Evolutionary conservation across 2,797 vertebrate species (phyloP), one percentile per base, ranked within the genome.

Genomic region (Moxostoma hubbsi): DNA sequence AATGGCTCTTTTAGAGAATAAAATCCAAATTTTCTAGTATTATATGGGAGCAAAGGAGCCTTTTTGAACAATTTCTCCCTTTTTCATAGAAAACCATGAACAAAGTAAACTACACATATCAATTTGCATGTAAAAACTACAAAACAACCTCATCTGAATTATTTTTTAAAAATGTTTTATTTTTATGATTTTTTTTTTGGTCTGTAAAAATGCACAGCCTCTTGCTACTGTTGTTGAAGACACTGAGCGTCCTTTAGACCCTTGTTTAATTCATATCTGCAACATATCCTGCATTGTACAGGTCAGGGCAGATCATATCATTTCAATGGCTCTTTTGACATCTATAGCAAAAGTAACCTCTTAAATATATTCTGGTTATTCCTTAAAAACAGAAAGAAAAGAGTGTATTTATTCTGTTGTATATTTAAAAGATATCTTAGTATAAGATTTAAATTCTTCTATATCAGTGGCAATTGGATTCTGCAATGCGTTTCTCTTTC

Each of bases 71-170:
- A 86, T 75, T 85, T 89, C 91, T 93, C 93, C 90, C 24, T 89
- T 87, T 90, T 85, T 88, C 84, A 75, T 90, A 93, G 84, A 93
- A 93, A 93, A 88, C 77, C 86, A 84, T 88, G 82, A 90, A 88
- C 87, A 89, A 93, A 89, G 88, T 90, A 92, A 93, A 93, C 86
- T 78, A 89, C 91, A 87, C 87, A 80, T 77, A 86, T 84, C 72
- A 73, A 85, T 86, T 88, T 86, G 86, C 90, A 87, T 86, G 90
- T 93, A 93, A 92, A 94, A 93, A 92, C 87, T 94, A 93, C 77
- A 93, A 93, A 85, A 70, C 62, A 75, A 72, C 10, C 57, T 62
- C 72, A 65, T 47, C 36, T 90, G 90, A 89, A 92, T 86, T 84
- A 90, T 91, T 85, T 90, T 85, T 57, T 81, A 4, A 0, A 2